Conservation (phyloP, 2,888 invertebrate species). For the Troglohyphantes excavatus region DNA sequence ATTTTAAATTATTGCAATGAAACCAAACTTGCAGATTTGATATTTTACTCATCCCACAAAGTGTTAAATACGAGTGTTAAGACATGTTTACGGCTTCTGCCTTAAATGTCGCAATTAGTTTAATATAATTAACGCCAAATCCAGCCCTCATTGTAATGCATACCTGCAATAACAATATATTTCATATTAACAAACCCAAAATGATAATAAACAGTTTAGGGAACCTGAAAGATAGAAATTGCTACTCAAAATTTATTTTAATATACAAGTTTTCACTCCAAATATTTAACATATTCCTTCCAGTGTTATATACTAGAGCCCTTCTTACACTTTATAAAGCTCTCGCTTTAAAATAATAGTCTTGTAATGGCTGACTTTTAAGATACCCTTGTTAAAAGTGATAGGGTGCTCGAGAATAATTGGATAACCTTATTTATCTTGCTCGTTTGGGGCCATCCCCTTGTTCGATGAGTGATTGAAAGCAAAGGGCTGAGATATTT, state of each 20-base stretch:
- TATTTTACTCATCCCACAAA: too few relatives aligned
- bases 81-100: too few relatives aligned
- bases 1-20: too few relatives aligned
- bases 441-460: neutral
- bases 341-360: conserved; percentile 58
- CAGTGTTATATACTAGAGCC: conserved; percentile 26
- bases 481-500: neutral
- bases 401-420: conserved; percentile 40
- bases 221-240: neutral
- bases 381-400: conserved; percentile 13
- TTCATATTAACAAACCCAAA: too few relatives aligned
- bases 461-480: neutral
- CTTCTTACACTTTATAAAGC: conserved; percentile 11
- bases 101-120: too few relatives aligned
- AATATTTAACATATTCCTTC: conserved; percentile 25
- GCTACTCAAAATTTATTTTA: neutral
- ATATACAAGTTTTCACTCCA: conserved; percentile 33
- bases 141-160: too few relatives aligned
- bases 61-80: too few relatives aligned
- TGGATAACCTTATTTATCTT: conserved; percentile 25
- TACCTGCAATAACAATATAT: too few relatives aligned
- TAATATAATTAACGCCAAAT: too few relatives aligned
- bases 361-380: conserved; percentile 47
- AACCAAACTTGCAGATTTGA: too few relatives aligned
- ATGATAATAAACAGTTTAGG: too few relatives aligned